phyloP scores from a whole-genome alignment of 2,888 invertebrate species.

The Danaus chrysippus region DNA sequence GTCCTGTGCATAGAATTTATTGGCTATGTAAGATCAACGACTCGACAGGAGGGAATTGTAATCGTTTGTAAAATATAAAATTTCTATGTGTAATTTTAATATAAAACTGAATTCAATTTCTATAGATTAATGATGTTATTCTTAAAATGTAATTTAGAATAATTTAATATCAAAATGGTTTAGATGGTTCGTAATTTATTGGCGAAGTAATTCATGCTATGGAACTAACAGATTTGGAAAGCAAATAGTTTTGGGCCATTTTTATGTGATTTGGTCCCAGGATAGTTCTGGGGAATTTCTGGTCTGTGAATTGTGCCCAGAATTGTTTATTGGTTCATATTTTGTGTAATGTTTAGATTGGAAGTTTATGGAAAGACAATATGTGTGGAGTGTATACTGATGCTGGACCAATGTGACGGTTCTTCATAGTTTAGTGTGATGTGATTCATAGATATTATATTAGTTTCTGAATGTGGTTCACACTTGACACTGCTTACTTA shows the following conservation, averaged over 20 bases:
- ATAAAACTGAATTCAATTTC: slow-evolving; percentile 5
- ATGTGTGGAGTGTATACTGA: slow-evolving; percentile 14
- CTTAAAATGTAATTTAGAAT: slow-evolving; percentile 13
- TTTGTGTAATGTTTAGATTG: not conserved
- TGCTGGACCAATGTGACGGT: slow-evolving; percentile 29
- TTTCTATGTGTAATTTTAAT: not conserved
- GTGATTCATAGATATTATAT: slow-evolving; percentile 1
- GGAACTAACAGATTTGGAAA: not conserved
- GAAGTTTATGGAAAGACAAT: not conserved
- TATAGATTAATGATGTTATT: slow-evolving; percentile 18
- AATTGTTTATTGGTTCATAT: not conserved
- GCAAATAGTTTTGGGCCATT: not conserved
- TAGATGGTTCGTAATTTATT: slow-evolving; percentile 6
- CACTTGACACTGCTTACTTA: not conserved
- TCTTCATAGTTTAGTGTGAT: slow-evolving; percentile 14
- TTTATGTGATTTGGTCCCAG: too few relatives aligned
- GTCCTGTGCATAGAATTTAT: not conserved
- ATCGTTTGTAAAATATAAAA: too few relatives aligned
- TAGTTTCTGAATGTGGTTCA: not conserved
- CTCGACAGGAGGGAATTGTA: too few relatives aligned
- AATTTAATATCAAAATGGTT: slow-evolving; percentile 17
- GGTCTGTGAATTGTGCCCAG: not conserved
- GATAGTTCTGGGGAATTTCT: not conserved
- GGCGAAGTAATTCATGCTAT: not conserved
- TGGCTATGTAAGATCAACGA: too few relatives aligned